phyloP scores from a whole-genome alignment of 2,888 invertebrate species.

The Phania funesta region DNA sequence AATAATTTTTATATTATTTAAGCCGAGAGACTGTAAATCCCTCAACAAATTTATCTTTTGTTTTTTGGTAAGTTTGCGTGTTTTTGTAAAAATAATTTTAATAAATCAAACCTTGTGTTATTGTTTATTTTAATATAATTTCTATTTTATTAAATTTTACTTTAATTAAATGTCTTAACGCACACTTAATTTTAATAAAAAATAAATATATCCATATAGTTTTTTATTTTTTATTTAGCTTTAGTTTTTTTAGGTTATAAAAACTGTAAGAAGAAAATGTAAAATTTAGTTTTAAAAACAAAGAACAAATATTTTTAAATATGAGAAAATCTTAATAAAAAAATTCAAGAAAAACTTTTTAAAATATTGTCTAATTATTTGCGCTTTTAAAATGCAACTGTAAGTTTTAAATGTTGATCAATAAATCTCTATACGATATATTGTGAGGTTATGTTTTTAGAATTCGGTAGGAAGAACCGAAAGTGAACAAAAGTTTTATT shows the following conservation, averaged over 20 bases:
- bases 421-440: no score
- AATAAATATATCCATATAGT: conserved; percentile 72
- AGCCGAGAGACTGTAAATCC: conserved; percentile 43
- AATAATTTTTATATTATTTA: conserved; percentile 10
- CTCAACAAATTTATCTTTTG: no score
- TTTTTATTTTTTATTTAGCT: conserved; percentile 70
- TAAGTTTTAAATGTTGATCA: no score
- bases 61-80: neutral
- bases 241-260: conserved; percentile 64
- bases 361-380: conserved; percentile 23
- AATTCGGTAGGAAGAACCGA: no score
- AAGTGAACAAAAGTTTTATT: no score
- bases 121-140: neutral
- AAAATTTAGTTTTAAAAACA: conserved; percentile 12
- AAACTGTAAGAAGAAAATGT: no score
- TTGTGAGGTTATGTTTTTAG: no score
- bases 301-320: no score
- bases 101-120: neutral
- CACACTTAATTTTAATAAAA: conserved; percentile 16
- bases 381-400: no score
- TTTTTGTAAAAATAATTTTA: conserved; percentile 2
- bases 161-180: neutral
- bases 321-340: conserved; percentile 3
- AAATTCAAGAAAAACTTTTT: conserved; percentile 45
- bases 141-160: neutral